A percentile compares a stretch with the other conserved stretches of the same genome.
These are phyloP conservation scores for Cancer borealis DNA, from an alignment of 2,888 invertebrate genomes.

Conservation along the genomic window DNA sequence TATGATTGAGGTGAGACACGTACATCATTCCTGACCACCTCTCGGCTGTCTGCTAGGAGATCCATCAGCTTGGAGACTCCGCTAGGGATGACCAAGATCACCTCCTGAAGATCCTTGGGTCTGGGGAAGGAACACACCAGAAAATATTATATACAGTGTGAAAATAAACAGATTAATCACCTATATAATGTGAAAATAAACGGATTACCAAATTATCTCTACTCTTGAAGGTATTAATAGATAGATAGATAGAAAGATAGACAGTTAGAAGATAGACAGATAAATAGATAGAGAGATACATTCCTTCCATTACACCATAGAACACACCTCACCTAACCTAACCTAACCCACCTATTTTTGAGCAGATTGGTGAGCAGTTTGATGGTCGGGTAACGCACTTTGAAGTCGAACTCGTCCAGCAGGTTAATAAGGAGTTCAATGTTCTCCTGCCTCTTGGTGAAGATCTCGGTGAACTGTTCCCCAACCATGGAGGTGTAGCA, in stretches of 20 bases:
- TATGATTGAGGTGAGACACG: slow-evolving; percentile 77
- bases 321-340: too few species aligned
- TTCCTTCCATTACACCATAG: too few species aligned
- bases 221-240: too few species aligned
- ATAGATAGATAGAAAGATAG: too few species aligned
- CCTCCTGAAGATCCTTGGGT: slow-evolving; percentile 92
- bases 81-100: slow-evolving; percentile 94
- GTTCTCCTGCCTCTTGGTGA: slow-evolving; percentile 93
- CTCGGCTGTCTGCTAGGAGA: slow-evolving; percentile 93
- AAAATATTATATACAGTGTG: too few species aligned
- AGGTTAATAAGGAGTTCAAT: slow-evolving; percentile 89
- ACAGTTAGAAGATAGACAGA: too few species aligned
- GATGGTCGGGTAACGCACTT: slow-evolving; percentile 93
- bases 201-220: too few species aligned
- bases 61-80: slow-evolving; percentile 99
- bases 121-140: slow-evolving; percentile 80
- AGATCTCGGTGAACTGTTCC: slow-evolving; percentile 98
- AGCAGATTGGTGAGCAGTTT: slow-evolving; percentile 93
- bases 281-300: too few species aligned
- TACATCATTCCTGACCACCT: slow-evolving; percentile 96
- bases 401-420: slow-evolving; percentile 96
- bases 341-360: slow-evolving; percentile 85
- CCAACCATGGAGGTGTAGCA: slow-evolving; percentile 83
- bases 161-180: too few species aligned
- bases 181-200: too few species aligned